Evolutionary conservation across 2,113 vertebrate genomes (phyloP).

Genomic region (Glaucomys volans): DNA sequence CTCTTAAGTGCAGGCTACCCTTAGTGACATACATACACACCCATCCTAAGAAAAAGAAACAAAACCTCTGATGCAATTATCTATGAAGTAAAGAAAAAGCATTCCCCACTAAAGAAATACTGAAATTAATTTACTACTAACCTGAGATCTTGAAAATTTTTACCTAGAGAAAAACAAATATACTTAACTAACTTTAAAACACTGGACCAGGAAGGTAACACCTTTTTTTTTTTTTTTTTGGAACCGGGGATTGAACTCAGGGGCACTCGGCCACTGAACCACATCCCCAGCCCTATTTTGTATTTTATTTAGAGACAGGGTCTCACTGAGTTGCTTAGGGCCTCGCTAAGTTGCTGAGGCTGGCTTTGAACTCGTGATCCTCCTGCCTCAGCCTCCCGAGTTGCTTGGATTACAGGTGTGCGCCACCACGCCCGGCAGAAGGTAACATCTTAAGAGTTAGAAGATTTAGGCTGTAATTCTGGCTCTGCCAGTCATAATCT

Average conservation of each 20-base stretch:
- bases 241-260: too few species aligned
- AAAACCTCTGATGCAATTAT: not conserved
- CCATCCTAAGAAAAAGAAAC: not conserved
- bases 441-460: not conserved
- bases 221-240: too few species aligned
- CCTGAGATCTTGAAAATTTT: constrained; percentile 27
- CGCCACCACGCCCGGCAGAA: too few species aligned
- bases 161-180: not conserved
- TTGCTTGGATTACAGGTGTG: too few species aligned
- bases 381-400: too few species aligned
- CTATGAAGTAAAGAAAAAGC: constrained; percentile 31
- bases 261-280: too few species aligned
- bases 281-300: too few species aligned
- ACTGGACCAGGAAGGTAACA: not conserved
- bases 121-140: constrained; percentile 10
- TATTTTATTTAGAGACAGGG: too few species aligned
- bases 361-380: too few species aligned
- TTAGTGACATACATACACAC: not conserved
- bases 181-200: constrained; percentile 30
- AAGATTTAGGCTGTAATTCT: not conserved
- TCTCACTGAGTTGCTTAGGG: too few species aligned
- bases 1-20: not conserved
- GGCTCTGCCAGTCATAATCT: not conserved
- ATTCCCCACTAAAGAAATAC: not conserved
- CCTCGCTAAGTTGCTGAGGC: too few species aligned